phyloP scores from a whole-genome alignment of 2,888 invertebrate genomes.

The Priocnemis perturbator region DNA sequence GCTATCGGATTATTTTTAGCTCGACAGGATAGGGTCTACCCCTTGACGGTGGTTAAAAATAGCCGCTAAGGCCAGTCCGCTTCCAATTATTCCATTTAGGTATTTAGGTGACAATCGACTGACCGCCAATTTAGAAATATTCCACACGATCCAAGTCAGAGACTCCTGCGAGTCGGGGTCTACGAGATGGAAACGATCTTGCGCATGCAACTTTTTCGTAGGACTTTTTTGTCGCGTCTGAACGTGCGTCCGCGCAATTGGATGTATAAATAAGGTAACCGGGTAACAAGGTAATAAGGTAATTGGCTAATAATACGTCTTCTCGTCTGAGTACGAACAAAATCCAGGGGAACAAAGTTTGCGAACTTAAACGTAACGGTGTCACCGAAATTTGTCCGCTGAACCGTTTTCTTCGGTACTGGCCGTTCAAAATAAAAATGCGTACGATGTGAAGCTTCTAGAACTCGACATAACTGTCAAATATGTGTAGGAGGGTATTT shows the following conservation, averaged over 20 bases:
- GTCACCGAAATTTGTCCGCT: too few species aligned
- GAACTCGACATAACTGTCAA: too few species aligned
- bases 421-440: too few species aligned
- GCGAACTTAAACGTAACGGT: too few species aligned
- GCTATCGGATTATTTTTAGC: slow-evolving; percentile 70
- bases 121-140: slow-evolving; percentile 73
- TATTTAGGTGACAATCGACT: slow-evolving; percentile 74
- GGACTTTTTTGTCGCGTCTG: neutral
- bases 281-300: too few species aligned
- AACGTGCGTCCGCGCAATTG: too few species aligned
- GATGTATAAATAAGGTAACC: too few species aligned
- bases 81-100: slow-evolving; percentile 73
- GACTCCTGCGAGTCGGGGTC: slow-evolving; percentile 27
- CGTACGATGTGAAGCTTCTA: too few species aligned
- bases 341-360: neutral
- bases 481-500: too few species aligned
- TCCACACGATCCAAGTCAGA: slow-evolving; percentile 60
- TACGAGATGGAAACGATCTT: neutral
- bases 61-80: slow-evolving; percentile 72
- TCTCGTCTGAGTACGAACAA: neutral
- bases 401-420: too few species aligned
- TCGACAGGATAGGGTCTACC: slow-evolving; percentile 67
- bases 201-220: neutral
- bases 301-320: too few species aligned
- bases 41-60: slow-evolving; percentile 71